A percentile compares a stretch with the other conserved stretches of the same genome.
phyloP scores from a whole-genome alignment of 2,113 vertebrate species.

The Prionailurus viverrinus region DNA sequence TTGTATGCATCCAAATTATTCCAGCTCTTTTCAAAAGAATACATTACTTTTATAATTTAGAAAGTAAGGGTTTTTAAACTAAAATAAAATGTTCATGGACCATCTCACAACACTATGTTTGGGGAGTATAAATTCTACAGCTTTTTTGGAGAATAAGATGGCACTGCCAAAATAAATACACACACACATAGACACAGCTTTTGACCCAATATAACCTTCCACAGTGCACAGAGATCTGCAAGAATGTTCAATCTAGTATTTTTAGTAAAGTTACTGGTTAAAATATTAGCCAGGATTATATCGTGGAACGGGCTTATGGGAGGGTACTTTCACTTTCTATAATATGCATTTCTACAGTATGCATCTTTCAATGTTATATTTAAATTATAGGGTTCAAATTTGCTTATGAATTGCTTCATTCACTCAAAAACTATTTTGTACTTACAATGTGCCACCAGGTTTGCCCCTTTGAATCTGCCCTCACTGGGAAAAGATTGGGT shows the following conservation, averaged over 20 bases:
- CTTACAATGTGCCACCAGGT: neutral
- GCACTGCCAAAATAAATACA: neutral
- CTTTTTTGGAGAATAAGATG: neutral
- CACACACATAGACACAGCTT: neutral
- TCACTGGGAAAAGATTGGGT: neutral
- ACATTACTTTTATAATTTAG: neutral
- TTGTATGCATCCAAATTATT: neutral
- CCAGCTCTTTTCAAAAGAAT: neutral
- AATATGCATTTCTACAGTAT: neutral
- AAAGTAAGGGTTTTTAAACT: slow-evolving; percentile 6
- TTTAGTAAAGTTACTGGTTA: neutral
- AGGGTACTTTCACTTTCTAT: slow-evolving; percentile 6
- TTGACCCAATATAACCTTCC: neutral
- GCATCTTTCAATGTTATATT: neutral
- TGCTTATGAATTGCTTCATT: neutral
- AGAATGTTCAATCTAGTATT: neutral
- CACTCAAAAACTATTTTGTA: neutral
- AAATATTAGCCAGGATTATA: neutral
- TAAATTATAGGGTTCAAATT: neutral
- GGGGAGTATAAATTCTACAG: neutral
- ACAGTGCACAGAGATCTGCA: too few relatives aligned
- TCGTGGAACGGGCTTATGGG: neutral
- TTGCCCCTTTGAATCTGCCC: neutral
- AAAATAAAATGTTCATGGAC: neutral
- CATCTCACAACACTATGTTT: neutral